These are phyloP conservation scores for Agrilus cyanescens DNA, from an alignment of 2,888 invertebrate species.

Conservation along the genomic window DNA sequence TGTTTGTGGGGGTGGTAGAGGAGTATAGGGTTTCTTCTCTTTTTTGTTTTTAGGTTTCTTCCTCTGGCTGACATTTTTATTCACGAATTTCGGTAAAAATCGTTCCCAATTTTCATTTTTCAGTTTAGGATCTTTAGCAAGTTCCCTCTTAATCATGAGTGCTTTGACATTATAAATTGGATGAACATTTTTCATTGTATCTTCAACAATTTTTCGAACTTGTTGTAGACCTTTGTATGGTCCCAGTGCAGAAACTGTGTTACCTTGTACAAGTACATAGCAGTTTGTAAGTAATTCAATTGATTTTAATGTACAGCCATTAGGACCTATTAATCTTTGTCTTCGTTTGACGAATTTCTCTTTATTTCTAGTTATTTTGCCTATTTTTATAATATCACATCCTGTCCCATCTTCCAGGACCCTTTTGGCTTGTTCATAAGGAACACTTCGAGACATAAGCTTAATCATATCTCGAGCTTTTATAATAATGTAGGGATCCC, in stretches of 20 bases:
- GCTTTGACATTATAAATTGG: slow-evolving; percentile 97
- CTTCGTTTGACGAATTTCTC: slow-evolving; percentile 92
- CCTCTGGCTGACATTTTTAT: slow-evolving; percentile 75
- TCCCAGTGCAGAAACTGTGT: slow-evolving; percentile 93
- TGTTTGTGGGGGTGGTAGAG: slow-evolving; percentile 89
- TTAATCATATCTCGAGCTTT: slow-evolving; percentile 96
- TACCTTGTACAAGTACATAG: slow-evolving; percentile 93
- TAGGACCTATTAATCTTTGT: slow-evolving; percentile 89
- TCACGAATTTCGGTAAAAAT: slow-evolving; percentile 86
- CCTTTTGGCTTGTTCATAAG: slow-evolving; percentile 85
- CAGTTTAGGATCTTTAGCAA: slow-evolving; percentile 85
- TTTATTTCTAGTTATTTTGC: slow-evolving; percentile 75
- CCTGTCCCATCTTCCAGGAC: slow-evolving; percentile 82
- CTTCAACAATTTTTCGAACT: slow-evolving; percentile 81
- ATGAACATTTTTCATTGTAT: slow-evolving; percentile 98
- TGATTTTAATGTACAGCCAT: slow-evolving; percentile 95
- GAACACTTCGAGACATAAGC: slow-evolving; percentile 88
- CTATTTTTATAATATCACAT: slow-evolving; percentile 95
- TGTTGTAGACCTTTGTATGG: slow-evolving; percentile 84
- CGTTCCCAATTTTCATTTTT: slow-evolving; percentile 94
- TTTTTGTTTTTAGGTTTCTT: slow-evolving; percentile 82
- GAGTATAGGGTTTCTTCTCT: slow-evolving; percentile 89
- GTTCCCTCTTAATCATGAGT: slow-evolving; percentile 92
- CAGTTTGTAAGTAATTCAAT: slow-evolving; percentile 93
- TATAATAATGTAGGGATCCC: slow-evolving; percentile 95